These are phyloP conservation scores for Sebastes nivosus DNA, from an alignment of 2,797 vertebrate genomes.

Conservation along the genomic window DNA sequence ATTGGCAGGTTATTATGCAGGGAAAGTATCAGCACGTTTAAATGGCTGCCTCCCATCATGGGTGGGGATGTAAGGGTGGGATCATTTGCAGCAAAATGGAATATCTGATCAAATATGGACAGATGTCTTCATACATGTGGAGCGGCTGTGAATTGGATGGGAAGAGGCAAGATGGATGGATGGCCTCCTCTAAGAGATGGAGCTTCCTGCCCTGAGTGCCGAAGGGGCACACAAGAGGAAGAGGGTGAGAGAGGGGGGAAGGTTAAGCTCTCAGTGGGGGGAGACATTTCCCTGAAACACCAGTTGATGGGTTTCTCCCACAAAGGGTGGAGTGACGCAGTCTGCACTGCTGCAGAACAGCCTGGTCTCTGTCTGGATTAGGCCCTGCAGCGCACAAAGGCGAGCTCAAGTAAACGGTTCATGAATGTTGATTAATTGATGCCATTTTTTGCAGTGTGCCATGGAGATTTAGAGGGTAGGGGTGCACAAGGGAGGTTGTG, in stretches of 20 bases:
- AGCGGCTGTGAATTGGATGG: slow-evolving; percentile 81
- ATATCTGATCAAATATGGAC: slow-evolving; percentile 87
- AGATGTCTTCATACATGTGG: slow-evolving; percentile 88
- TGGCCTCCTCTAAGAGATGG: slow-evolving; percentile 80
- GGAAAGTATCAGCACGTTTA: slow-evolving; percentile 83
- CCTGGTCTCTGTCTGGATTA: slow-evolving; percentile 87
- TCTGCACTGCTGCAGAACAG: slow-evolving; percentile 84
- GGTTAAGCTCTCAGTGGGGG: slow-evolving; percentile 79
- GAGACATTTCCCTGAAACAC: slow-evolving; percentile 83
- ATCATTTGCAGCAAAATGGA: slow-evolving; percentile 88
- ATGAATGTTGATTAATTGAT: slow-evolving; percentile 91
- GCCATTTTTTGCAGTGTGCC: slow-evolving; percentile 85
- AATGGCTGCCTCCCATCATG: slow-evolving; percentile 82
- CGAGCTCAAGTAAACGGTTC: slow-evolving; percentile 87
- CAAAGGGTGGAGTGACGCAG: slow-evolving; percentile 82
- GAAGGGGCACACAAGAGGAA: slow-evolving; percentile 77
- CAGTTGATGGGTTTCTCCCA: slow-evolving; percentile 83
- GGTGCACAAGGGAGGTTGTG: slow-evolving; percentile 51
- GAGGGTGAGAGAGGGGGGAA: slow-evolving; percentile 78
- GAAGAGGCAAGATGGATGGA: slow-evolving; percentile 77
- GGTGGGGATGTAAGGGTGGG: slow-evolving; percentile 74
- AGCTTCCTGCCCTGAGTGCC: slow-evolving; percentile 84
- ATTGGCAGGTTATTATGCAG: slow-evolving; percentile 84
- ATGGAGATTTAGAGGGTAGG: slow-evolving; percentile 80
- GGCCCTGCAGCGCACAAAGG: slow-evolving; percentile 82